These are phyloP conservation scores for Scaptomyza caliginosa DNA, from an alignment of 2,888 invertebrate genomes.

Conservation along the genomic window DNA sequence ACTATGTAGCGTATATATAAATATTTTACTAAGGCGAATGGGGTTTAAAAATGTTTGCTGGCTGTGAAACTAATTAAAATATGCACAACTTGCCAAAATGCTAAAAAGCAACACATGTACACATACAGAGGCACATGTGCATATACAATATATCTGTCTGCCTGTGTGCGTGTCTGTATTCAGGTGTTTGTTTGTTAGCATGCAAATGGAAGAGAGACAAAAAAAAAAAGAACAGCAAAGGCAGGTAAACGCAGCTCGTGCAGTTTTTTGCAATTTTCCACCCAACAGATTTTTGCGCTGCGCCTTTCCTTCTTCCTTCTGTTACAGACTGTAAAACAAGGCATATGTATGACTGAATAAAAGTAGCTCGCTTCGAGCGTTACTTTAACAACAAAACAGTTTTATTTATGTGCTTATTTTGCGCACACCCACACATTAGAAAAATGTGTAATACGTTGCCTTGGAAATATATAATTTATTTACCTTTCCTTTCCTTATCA, in stretches of 20 bases:
- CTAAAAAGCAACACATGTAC: constrained; percentile 53
- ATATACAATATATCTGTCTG: no score
- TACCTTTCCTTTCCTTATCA: constrained; percentile 2
- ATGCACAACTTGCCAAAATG: constrained; percentile 74
- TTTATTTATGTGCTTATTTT: constrained; percentile 63
- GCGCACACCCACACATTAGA: constrained; percentile 13
- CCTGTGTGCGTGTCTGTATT: constrained; percentile 2
- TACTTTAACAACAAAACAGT: constrained; percentile 48
- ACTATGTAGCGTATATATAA: constrained; percentile 51
- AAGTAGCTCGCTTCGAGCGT: constrained; percentile 24
- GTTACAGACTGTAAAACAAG: not conserved
- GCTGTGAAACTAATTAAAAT: constrained; percentile 73
- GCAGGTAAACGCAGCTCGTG: constrained; percentile 57
- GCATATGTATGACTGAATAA: constrained; percentile 6
- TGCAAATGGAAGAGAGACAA: not conserved
- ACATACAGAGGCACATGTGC: not conserved
- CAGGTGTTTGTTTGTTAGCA: constrained; percentile 27
- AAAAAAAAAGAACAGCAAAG: constrained; percentile 1
- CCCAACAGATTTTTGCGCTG: constrained; percentile 57
- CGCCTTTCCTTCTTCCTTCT: not conserved
- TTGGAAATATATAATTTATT: constrained; percentile 42
- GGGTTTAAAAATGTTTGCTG: constrained; percentile 22
- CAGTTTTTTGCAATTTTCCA: constrained; percentile 76
- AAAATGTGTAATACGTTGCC: constrained; percentile 12
- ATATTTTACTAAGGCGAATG: no score